Evolutionary conservation across 2,113 vertebrate genomes (phyloP).

Genomic region (Eubucco bourcierii): DNA sequence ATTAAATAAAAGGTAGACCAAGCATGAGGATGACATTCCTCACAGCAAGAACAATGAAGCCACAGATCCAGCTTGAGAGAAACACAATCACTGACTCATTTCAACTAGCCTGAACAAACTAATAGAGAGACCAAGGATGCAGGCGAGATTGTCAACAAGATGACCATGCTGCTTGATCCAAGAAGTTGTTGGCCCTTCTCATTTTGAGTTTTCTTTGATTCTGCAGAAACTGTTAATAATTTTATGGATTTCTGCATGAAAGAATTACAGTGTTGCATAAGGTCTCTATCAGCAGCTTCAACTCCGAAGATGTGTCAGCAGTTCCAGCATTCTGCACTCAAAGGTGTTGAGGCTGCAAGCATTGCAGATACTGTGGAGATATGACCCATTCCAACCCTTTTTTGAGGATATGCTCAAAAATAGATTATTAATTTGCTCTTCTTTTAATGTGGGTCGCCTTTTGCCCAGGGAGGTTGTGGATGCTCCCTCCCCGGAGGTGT

Average conservation of each 20-base stretch:
- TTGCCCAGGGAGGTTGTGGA: no score
- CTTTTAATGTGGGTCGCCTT: not conserved
- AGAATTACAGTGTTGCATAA: conserved; percentile 32
- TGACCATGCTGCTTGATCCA: conserved; percentile 6
- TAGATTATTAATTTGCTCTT: not conserved
- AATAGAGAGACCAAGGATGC: conserved; percentile 30
- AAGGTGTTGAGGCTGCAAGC: not conserved
- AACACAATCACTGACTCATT: conserved; percentile 46
- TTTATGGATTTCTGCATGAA: conserved; percentile 61
- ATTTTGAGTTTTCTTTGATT: conserved; percentile 61
- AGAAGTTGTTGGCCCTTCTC: conserved; percentile 49
- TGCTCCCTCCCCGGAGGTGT: no score
- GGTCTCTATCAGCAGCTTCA: conserved; percentile 36
- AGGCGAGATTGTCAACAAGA: conserved; percentile 32
- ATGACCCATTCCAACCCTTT: not conserved
- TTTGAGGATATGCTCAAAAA: not conserved
- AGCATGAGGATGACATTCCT: conserved; percentile 3
- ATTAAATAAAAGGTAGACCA: conserved; percentile 13
- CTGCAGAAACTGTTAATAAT: conserved; percentile 61
- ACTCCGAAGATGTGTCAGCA: conserved; percentile 18
- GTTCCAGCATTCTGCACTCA: not conserved
- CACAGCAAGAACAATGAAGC: not conserved
- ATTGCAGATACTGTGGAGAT: not conserved
- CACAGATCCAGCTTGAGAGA: not conserved
- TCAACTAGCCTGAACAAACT: conserved; percentile 52